phyloP scores from a whole-genome alignment of 2,888 invertebrate species.

The Leucophora obtusa region DNA sequence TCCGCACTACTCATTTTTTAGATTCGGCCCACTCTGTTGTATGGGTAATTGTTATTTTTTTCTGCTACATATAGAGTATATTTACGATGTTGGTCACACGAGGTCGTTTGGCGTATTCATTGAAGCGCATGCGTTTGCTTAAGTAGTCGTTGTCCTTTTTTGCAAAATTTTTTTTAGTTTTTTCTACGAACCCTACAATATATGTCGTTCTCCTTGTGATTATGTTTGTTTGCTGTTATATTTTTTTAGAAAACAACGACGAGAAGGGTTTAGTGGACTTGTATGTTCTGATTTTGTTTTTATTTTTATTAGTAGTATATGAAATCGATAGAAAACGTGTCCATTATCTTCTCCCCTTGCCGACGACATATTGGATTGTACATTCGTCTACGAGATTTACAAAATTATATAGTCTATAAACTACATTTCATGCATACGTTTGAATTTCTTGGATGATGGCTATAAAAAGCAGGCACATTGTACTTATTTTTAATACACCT shows the following conservation, averaged over 20 bases:
- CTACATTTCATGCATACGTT: neutral
- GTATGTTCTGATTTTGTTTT: slow-evolving; percentile 34
- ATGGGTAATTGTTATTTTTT: neutral
- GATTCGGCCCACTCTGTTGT: neutral
- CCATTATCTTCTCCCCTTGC: slow-evolving; percentile 14
- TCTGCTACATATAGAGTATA: slow-evolving; percentile 11
- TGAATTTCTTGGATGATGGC: neutral
- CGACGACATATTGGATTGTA: slow-evolving; percentile 38
- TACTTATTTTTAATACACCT: neutral
- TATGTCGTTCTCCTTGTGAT: neutral
- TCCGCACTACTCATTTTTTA: too few relatives aligned
- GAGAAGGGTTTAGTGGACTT: slow-evolving; percentile 41
- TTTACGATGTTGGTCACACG: slow-evolving; percentile 64
- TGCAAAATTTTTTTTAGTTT: slow-evolving; percentile 11
- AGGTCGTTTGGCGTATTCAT: slow-evolving; percentile 64
- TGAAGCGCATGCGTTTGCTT: slow-evolving; percentile 65
- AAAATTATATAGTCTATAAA: neutral
- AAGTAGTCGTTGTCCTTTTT: slow-evolving; percentile 64
- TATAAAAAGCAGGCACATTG: neutral
- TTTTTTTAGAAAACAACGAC: neutral
- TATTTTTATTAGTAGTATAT: slow-evolving; percentile 34
- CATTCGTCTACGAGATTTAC: neutral
- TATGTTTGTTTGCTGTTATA: slow-evolving; percentile 21
- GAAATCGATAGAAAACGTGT: slow-evolving; percentile 57
- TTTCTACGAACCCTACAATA: neutral